Evolutionary conservation across 2,797 vertebrate genomes (phyloP).

Genomic region (Poliocrania exsul): DNA sequence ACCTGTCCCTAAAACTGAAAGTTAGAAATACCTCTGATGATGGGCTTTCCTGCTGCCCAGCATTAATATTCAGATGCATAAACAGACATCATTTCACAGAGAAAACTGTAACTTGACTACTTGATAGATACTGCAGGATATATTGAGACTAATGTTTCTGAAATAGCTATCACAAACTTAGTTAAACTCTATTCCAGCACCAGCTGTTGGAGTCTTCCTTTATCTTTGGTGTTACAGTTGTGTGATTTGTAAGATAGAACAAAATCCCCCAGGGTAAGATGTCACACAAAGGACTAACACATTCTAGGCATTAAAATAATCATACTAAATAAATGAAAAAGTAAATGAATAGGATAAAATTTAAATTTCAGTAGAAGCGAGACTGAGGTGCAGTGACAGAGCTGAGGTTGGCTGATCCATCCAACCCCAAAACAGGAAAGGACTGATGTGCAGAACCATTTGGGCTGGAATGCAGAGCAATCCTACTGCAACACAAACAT

Average conservation of each 20-base stretch:
- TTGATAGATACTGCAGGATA: neutral
- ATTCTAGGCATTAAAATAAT: neutral
- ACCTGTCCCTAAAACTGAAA: neutral
- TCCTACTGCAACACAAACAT: neutral
- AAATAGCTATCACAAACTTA: neutral
- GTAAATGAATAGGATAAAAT: neutral
- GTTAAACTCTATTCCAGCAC: neutral
- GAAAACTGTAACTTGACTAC: neutral
- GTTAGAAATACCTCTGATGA: neutral
- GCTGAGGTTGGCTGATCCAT: neutral
- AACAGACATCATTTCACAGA: neutral
- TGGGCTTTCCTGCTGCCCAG: neutral
- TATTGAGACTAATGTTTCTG: neutral
- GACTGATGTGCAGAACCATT: neutral
- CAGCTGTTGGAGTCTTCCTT: neutral
- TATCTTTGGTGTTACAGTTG: neutral
- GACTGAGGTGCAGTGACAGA: neutral
- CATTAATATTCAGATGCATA: neutral
- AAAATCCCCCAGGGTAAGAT: neutral
- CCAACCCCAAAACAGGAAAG: neutral
- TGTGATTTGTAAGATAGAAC: neutral
- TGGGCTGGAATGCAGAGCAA: neutral
- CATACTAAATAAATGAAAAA: neutral
- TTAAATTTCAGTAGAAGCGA: neutral
- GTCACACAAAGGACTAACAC: neutral